Base-by-base conservation (phyloP, 2,113 vertebrate genomes). In the Colinus virginianus region DNA sequence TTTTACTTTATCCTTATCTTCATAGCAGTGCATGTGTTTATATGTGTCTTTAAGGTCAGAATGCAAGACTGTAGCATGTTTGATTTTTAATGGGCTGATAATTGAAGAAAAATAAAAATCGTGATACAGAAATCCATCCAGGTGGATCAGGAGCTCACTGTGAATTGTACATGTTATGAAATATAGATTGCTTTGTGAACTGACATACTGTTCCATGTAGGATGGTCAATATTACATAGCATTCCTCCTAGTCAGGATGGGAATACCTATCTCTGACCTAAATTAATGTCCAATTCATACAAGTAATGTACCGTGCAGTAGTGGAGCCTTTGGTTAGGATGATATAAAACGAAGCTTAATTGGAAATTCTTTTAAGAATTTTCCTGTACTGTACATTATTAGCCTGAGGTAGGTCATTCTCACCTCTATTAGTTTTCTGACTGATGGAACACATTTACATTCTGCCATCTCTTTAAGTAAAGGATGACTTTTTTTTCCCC, bases 261-360 rank as follows among this genome's bases (percentile, higher is more conserved):
- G 58, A 90, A 51, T 64, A 75, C 55, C 34, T 79, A 59, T 45
- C 36, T 70, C 63, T 69, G 18, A 74, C 82, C 9, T 81, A 72
- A 90, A 94, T 68, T 84, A 89, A 90, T 76, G 43, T 67, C 83
- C 61, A 87, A 6, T 90, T 94, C 78, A 91, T 67, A 61, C 77
- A 94, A 91, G 76, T 55, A 95, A 95, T 96, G 85, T 87, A 88
- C 90, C 83, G 42, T 89, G 90, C 7, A 32, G 53, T 59, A 76
- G 32, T 59, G 32, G 62, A 91, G 74, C 36, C 40, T 93, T 94
- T 75, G 48, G 66, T 88, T 69, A 69, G 6, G 46, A 62, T 46
- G 28, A 59, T 79, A 94, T 94, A 93, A 95, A 95, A 96, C 88
- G 34, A 86, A 89, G n/a, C 63, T 80, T 93, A 90, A 95, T 67